phyloP scores from a whole-genome alignment of 2,113 vertebrate genomes.

The Paracanthobrama guichenoti region DNA sequence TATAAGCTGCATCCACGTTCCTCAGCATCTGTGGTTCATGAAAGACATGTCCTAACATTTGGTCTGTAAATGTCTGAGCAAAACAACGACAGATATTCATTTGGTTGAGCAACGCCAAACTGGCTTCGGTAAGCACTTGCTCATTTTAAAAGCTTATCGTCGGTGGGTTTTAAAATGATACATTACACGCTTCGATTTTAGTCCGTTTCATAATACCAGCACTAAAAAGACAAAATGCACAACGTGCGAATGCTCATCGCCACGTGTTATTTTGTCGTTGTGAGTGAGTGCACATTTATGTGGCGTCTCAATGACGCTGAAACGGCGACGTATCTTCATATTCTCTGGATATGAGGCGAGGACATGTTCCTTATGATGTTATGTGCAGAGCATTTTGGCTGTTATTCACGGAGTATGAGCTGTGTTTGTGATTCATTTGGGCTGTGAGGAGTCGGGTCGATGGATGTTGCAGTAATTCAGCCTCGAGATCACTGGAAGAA shows the following conservation, averaged over 20 bases:
- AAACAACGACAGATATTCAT: not conserved
- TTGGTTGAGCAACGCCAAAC: not conserved
- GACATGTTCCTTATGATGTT: not conserved
- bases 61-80: conserved; percentile 4
- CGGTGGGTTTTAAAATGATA: not conserved
- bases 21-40: conserved; percentile 25
- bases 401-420: not conserved
- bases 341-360: not conserved
- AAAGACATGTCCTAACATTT: not conserved
- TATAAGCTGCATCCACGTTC: conserved; percentile 28
- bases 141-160: not conserved
- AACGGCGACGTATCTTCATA: not conserved
- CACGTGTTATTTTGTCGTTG: not conserved
- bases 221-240: not conserved
- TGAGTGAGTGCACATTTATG: not conserved
- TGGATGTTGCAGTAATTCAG: conserved; percentile 26
- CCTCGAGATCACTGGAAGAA: not conserved
- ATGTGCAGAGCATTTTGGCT: not conserved
- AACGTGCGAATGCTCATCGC: not conserved
- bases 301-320: not conserved
- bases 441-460: conserved; percentile 18
- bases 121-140: conserved; percentile 24
- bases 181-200: not conserved
- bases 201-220: not conserved
- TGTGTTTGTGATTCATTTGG: not conserved